A percentile compares a stretch with the other conserved stretches of the same genome.
These are phyloP conservation scores for Gymnodraco acuticeps DNA, from an alignment of 2,797 vertebrate genomes.

Conservation along the genomic window DNA sequence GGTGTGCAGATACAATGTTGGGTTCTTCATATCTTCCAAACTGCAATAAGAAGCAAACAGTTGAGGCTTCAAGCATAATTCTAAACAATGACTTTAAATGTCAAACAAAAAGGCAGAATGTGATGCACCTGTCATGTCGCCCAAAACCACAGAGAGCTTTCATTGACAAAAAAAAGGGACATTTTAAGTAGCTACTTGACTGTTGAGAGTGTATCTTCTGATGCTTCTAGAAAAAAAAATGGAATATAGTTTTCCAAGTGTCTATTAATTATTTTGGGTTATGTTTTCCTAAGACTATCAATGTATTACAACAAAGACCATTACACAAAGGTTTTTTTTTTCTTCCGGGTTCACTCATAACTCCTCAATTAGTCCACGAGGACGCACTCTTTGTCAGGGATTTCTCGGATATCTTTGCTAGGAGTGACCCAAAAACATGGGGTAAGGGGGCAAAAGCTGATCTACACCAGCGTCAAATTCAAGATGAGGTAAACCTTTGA, in stretches of 20 bases:
- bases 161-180: not conserved
- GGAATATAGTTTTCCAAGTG: not conserved
- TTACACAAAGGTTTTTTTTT: too few species aligned
- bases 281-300: not conserved
- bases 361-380: not conserved
- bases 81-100: not conserved
- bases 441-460: not conserved
- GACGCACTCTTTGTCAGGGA: not conserved
- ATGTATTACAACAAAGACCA: not conserved
- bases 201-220: not conserved
- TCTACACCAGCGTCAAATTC: not conserved
- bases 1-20: constrained; percentile 8
- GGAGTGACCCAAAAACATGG: not conserved
- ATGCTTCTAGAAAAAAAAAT: not conserved
- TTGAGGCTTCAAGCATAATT: not conserved
- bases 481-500: constrained; percentile 22
- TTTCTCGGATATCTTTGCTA: not conserved
- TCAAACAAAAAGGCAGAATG: constrained; percentile 13
- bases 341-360: not conserved
- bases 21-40: not conserved
- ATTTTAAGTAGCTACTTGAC: not conserved
- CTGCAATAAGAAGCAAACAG: not conserved
- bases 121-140: not conserved
- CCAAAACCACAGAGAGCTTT: not conserved
- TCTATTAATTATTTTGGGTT: not conserved